Evolutionary conservation across 2,888 invertebrate species (phyloP), one percentile per base, ranked within the genome.

Genomic region (Caenorhabditis virilis): DNA sequence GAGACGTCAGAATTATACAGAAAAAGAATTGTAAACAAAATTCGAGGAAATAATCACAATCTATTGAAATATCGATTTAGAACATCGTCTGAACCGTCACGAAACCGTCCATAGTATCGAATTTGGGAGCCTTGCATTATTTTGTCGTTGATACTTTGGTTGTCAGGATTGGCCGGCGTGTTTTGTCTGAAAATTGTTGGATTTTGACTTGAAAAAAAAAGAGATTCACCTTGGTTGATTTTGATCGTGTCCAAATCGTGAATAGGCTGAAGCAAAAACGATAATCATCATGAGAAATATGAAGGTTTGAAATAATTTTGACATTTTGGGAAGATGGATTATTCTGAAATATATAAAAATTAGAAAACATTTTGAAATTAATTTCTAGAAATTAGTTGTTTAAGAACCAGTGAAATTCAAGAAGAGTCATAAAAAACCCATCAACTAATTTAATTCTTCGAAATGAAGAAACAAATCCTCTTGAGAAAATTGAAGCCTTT

Each of bases 41-140:
- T 36, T 36, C n/a, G n/a, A n/a, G 30, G 13, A 30, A 30, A 30
- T 9, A 9, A 13, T 42, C 35, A 58, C 33, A 65, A 39, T 22
- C 69, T 58, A 51, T 63, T 67, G 48, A 69, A 62, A 43, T 62
- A 69, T 23, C 69, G 57, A 50, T 58, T 60, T 30, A 69, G 58
- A 41, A 65, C 59, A 26, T 69, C 69, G 48, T 69, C 61, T 30
- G 60, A 56, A 25, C 69, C 69, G 41, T 62, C 65, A 33, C 69
- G 61, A 49, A 66, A 66, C 30, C 66, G 52, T 4, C 66, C 66
- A 46, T 66, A 66, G 43, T 66, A 66, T 11, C 54, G 50, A 36
- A 61, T 57, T 16, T 54, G 60, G 18, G 52, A 53, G 35, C 66
- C 66, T 42, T 57, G 48, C 60, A 66, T 56, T 41, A 66, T 66